Evolutionary conservation across 2,797 vertebrate species (phyloP).

Genomic region (Emys orbicularis): DNA sequence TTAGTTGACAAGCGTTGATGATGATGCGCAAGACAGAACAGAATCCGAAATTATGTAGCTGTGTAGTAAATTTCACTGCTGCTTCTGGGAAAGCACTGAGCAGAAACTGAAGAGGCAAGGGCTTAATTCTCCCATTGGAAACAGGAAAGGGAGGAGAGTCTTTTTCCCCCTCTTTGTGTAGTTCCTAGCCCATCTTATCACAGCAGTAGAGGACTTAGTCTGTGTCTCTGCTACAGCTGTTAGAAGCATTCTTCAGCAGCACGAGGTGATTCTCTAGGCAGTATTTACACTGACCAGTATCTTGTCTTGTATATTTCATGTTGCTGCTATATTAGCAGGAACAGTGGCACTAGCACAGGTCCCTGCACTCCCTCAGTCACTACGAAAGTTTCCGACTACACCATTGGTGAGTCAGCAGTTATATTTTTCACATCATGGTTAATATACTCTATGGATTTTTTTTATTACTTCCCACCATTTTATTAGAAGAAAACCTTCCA

Average conservation of each 20-base stretch:
- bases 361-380: not conserved
- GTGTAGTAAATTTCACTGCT: fast-evolving
- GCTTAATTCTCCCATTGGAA: not conserved
- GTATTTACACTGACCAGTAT: fast-evolving
- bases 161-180: not conserved
- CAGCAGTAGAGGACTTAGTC: not conserved
- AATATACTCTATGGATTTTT: not conserved
- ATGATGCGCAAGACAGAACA: not conserved
- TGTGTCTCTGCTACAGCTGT: not conserved
- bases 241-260: not conserved
- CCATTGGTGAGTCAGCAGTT: fast-evolving
- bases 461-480: not conserved
- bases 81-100: not conserved
- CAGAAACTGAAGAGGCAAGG: not conserved
- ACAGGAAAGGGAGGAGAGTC: not conserved
- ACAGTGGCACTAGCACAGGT: too few species aligned
- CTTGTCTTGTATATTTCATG: not conserved
- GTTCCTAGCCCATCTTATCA: not conserved
- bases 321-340: not conserved
- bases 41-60: not conserved
- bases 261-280: fast-evolving
- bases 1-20: not conserved
- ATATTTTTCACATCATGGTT: not conserved
- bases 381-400: not conserved
- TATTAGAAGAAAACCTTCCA: not conserved